Conservation (phyloP, 64 coral and sea anemone genomes). For the Montipora capricornis region DNA sequence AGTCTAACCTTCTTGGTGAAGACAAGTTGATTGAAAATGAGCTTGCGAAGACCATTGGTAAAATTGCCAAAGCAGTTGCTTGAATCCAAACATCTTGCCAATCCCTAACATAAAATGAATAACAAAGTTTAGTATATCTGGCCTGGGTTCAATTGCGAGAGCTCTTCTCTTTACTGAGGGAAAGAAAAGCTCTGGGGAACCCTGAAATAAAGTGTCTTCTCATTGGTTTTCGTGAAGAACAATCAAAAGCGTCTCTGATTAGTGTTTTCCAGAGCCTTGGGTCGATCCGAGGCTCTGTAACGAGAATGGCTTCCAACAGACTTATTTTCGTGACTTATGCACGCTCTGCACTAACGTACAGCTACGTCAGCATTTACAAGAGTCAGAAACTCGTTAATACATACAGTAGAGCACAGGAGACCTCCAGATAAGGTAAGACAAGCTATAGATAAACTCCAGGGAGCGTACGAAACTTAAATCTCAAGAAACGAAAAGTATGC, state of each 20-base stretch:
- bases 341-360: conserved; percentile 14
- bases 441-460: conserved; percentile 41
- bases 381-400: conserved; percentile 41
- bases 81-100: background rate
- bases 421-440: conserved; percentile 64
- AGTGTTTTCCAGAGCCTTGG: too few relatives aligned
- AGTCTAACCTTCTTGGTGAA: conserved; percentile 25
- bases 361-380: conserved; percentile 69
- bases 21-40: conserved; percentile 37
- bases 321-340: too few relatives aligned
- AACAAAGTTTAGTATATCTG: background rate
- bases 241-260: too few relatives aligned
- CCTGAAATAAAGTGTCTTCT: too few relatives aligned
- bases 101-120: background rate
- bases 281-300: too few relatives aligned
- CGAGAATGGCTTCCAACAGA: too few relatives aligned
- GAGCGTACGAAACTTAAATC: conserved; percentile 46
- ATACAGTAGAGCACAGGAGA: conserved; percentile 18
- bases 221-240: too few relatives aligned
- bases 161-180: too few relatives aligned
- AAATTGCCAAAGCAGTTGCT: background rate
- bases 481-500: conserved; percentile 54
- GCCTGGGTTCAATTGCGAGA: too few relatives aligned
- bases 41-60: conserved; percentile 20
- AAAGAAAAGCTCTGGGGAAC: too few relatives aligned